These are phyloP conservation scores for Bicyclus anynana DNA, from an alignment of 1,140 invertebrate species.

Conservation along the genomic window DNA sequence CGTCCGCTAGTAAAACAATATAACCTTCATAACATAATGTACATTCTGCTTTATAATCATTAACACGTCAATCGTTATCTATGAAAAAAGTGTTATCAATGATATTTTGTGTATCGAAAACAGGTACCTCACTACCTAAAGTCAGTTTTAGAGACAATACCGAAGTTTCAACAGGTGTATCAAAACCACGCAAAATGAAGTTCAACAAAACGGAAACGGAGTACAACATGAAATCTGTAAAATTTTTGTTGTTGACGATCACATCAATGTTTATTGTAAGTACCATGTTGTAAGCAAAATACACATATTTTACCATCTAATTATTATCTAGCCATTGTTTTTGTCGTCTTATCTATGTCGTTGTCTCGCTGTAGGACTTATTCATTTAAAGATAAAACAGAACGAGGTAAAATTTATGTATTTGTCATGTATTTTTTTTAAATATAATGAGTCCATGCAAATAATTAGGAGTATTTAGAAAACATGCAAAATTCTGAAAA, in stretches of 20 bases:
- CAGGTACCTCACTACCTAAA: not conserved
- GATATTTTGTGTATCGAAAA: not conserved
- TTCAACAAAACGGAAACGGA: conserved; percentile 61
- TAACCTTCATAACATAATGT: too few species aligned
- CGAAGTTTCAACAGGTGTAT: not conserved
- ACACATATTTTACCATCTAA: not conserved
- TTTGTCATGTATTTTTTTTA: not conserved
- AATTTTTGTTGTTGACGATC: conserved; percentile 65
- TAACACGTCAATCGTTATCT: not conserved
- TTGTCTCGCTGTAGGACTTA: not conserved
- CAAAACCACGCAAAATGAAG: conserved; percentile 35
- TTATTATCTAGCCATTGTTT: not conserved
- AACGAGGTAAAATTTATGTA: not conserved
- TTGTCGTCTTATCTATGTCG: not conserved
- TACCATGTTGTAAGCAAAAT: too few species aligned
- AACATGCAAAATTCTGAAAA: too few species aligned
- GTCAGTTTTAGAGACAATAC: conserved; percentile 5
- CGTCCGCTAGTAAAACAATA: too few species aligned
- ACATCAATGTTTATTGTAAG: conserved; percentile 71
- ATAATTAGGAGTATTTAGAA: too few species aligned
- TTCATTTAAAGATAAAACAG: not conserved
- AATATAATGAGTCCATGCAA: not conserved
- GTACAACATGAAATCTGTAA: conserved; percentile 69
- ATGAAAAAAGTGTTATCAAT: not conserved
- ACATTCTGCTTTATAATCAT: not conserved